A percentile compares a stretch with the other conserved stretches of the same genome.
These are phyloP conservation scores for Prosapia bicincta DNA, from an alignment of 2,888 invertebrate species.

Conservation along the genomic window DNA sequence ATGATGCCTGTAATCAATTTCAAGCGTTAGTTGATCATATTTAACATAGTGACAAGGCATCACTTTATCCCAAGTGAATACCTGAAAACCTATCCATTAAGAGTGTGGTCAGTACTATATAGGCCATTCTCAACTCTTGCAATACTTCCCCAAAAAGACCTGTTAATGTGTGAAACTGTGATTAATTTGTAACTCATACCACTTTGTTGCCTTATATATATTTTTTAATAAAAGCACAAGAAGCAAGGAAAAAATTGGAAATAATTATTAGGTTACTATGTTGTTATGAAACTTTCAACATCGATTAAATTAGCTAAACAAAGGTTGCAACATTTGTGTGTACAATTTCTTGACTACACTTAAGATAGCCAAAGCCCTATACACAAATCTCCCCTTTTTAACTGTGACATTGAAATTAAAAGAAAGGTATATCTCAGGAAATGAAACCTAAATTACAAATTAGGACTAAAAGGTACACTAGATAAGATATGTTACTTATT, in stretches of 20 bases:
- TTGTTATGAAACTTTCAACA: not conserved
- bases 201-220: not conserved
- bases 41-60: not conserved
- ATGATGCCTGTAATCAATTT: slow-evolving; percentile 10
- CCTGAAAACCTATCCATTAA: slow-evolving; percentile 14
- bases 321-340: not conserved
- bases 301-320: not conserved
- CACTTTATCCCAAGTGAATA: not conserved
- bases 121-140: slow-evolving; percentile 1
- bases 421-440: not conserved
- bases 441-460: not conserved
- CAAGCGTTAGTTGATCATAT: not conserved
- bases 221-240: not conserved
- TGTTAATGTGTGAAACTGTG: slow-evolving; percentile 4
- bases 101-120: slow-evolving; percentile 8
- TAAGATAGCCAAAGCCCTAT: not conserved
- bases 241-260: not conserved
- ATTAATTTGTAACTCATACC: not conserved
- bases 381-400: not conserved
- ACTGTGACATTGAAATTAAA: not conserved
- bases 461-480: not conserved
- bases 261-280: slow-evolving; percentile 5
- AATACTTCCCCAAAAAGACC: not conserved
- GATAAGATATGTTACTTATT: not conserved
- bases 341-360: not conserved